A percentile compares a stretch with the other conserved stretches of the same genome.
phyloP scores from a whole-genome alignment of 2,113 vertebrate genomes.

The Porphyrio hochstetteri region DNA sequence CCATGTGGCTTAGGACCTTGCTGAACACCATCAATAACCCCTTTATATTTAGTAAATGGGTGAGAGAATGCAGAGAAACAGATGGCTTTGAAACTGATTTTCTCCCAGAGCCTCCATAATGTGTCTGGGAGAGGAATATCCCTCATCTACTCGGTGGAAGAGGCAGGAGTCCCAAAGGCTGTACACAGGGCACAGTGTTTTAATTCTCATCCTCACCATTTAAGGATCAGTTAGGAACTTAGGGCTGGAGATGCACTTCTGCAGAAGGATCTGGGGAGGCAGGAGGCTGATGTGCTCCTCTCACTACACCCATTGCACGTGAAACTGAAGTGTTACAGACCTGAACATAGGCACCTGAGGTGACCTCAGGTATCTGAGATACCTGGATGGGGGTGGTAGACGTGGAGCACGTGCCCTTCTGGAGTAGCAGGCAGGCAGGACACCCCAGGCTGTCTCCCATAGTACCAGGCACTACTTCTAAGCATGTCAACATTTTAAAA shows the following conservation, averaged over 20 bases:
- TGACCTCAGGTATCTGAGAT: background rate
- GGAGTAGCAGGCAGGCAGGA: background rate
- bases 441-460: background rate
- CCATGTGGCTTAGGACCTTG: background rate
- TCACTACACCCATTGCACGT: background rate
- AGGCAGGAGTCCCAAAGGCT: background rate
- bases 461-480: background rate
- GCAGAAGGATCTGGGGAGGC: background rate
- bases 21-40: background rate
- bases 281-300: background rate
- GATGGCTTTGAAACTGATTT: background rate
- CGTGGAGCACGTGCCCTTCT: background rate
- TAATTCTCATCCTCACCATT: background rate
- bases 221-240: background rate
- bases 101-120: slow-evolving; percentile 5
- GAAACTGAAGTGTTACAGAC: background rate
- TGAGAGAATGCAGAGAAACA: background rate
- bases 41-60: background rate
- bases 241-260: background rate
- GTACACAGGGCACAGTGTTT: background rate
- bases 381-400: background rate
- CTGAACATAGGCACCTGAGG: background rate
- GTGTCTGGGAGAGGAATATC: background rate
- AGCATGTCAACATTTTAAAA: background rate
- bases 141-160: background rate